Evolutionary conservation across 2,113 vertebrate species (phyloP).

Genomic region (Nothocercus nigrocapillus): DNA sequence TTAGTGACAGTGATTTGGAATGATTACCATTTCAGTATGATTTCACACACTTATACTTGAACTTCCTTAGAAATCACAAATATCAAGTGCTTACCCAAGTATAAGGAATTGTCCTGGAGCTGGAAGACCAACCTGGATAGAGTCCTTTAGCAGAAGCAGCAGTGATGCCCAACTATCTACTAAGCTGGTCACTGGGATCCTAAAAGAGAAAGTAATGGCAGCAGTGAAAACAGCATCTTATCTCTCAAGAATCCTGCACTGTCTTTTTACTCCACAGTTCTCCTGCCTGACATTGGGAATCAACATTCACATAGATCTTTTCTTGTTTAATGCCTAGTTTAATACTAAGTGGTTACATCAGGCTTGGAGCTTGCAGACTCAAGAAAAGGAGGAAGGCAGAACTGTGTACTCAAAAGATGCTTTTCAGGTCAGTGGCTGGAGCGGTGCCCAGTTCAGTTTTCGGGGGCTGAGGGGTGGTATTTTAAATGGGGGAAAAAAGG

Average conservation of each 20-base stretch:
- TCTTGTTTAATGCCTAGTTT: not conserved
- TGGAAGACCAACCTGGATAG: constrained; percentile 91
- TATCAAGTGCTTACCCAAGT: constrained; percentile 84
- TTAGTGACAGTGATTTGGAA: not conserved
- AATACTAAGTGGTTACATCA: not conserved
- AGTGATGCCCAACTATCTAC: constrained; percentile 97
- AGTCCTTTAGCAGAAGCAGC: constrained; percentile 93
- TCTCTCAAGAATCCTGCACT: not conserved
- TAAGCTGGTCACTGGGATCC: constrained; percentile 93
- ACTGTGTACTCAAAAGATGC: not conserved
- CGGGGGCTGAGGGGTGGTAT: not conserved
- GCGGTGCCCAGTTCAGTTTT: not conserved
- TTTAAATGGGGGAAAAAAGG: not conserved
- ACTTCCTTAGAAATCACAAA: not conserved
- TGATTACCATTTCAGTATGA: not conserved
- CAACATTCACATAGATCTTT: not conserved
- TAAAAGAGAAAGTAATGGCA: constrained; percentile 45
- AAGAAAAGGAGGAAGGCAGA: not conserved
- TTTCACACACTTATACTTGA: not conserved
- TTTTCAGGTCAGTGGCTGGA: not conserved
- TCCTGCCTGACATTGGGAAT: not conserved
- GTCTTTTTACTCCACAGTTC: not conserved
- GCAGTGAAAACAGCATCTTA: not conserved
- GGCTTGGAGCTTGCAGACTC: not conserved
- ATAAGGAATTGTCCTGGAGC: constrained; percentile 97